Base-by-base conservation (phyloP, 2,888 invertebrate genomes). In the Nymphalis polychloros region DNA sequence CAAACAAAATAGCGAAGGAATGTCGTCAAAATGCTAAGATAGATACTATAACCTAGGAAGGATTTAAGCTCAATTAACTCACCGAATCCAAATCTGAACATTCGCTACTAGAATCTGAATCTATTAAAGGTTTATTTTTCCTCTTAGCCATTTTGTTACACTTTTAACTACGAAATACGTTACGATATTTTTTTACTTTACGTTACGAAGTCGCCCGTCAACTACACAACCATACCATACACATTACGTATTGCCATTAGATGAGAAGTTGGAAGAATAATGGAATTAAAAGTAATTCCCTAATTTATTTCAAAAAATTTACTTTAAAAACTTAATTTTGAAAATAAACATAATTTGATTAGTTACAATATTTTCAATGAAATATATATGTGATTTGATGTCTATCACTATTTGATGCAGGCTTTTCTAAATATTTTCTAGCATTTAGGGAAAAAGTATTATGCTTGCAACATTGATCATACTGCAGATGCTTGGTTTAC, bases 51-150 rank as follows among this genome's bases (percentile, higher is more conserved):
- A 85, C 84, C 81, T 86, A 81, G 78, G 83, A 77, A 78, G 79
- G 81, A 73, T 69, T 71, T 73, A 67, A 61, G 53, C 53, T 76
- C 77, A 78, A 76, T 69, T 76, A 72, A 93, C 96, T 95, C 93
- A 97, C 97, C 79, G 96, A 96, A 87, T 97, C 97, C 81, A 97
- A 93, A 91, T 97, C 97, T 64, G 96, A 96, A 75, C 95, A 96
- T 78, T 95, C 96, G 86, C 96, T 96, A 86, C 96, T 97, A 69
- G 96, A 96, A 85, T 97, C 96, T 27, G 97, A 96, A 84, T 97
- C 97, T 77, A 97, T 95, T 73, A 97, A 90, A 52, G 96, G 96
- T 84, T 96, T 96, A 86, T 95, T 96, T 88, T 97, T 97, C 76
- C 97, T 94, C 92, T 97, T 97, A 78, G 95, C 96, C 97, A 97